Percentiles rank a stretch among this genome's conserved stretches.
phyloP scores from a whole-genome alignment of 2,113 vertebrate genomes.

The Gymnobelideus leadbeateri region DNA sequence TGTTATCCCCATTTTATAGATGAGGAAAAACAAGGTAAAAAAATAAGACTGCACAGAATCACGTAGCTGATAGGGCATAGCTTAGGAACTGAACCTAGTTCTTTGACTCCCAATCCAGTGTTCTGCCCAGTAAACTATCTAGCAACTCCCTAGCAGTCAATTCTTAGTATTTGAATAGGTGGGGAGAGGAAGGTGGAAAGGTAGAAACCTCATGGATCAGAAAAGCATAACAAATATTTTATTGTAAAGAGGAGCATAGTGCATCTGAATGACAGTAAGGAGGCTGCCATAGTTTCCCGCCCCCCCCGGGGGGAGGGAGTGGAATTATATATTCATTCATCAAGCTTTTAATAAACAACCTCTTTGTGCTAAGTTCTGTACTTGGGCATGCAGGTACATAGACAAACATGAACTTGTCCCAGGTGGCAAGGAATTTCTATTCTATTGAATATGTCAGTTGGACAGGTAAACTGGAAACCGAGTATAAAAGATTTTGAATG shows the following conservation, averaged over 20 bases:
- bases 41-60: neutral
- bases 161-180: neutral
- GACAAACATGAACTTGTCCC: neutral
- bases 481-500: neutral
- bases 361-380: neutral
- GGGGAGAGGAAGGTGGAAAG: neutral
- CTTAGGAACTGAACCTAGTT: neutral
- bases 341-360: neutral
- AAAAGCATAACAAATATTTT: neutral
- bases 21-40: neutral
- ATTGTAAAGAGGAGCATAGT: neutral
- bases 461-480: neutral
- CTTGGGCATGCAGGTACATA: neutral
- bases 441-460: neutral
- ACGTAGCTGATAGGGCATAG: neutral
- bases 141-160: neutral
- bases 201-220: neutral
- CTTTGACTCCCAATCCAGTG: neutral
- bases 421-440: neutral
- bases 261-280: neutral
- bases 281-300: neutral
- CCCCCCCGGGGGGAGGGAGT: no score
- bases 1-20: neutral
- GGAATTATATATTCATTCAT: neutral
- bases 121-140: neutral